These are phyloP conservation scores for Anoplophora glabripennis DNA, from an alignment of 1,140 invertebrate genomes.

Conservation along the genomic window DNA sequence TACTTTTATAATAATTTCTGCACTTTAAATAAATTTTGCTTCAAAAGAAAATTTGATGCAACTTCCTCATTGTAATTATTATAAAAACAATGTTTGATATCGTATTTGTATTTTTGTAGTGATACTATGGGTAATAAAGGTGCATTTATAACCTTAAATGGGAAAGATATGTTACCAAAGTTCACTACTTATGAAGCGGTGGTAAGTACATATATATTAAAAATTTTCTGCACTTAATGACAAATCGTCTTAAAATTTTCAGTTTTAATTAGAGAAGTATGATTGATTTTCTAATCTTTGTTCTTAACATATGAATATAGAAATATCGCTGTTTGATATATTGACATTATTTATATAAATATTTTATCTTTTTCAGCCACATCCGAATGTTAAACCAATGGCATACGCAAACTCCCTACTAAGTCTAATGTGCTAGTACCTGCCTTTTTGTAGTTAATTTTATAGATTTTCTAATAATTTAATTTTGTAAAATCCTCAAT, in stretches of 20 bases:
- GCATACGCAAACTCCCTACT: constrained; percentile 82
- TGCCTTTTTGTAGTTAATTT: constrained; percentile 38
- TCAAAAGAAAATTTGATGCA: too few relatives aligned
- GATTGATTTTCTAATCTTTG: too few relatives aligned
- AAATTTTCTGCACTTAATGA: too few relatives aligned
- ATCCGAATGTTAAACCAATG: constrained; percentile 97
- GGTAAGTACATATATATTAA: constrained; percentile 59
- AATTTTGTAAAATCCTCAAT: not conserved
- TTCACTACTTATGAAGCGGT: constrained; percentile 92
- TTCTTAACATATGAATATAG: too few relatives aligned
- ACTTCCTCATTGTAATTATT: too few relatives aligned
- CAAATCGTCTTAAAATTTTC: too few relatives aligned
- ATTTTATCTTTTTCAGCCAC: constrained; percentile 71
- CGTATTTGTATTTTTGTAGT: constrained; percentile 60
- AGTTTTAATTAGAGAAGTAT: too few relatives aligned
- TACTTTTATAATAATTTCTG: too few relatives aligned
- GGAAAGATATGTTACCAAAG: constrained; percentile 85
- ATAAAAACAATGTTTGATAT: constrained; percentile 5
- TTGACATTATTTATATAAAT: constrained; percentile 1
- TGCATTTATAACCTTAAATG: constrained; percentile 93
- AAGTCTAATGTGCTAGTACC: constrained; percentile 60
- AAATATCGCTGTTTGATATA: too few relatives aligned
- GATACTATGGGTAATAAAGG: constrained; percentile 99
- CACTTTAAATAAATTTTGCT: too few relatives aligned
- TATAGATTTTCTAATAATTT: constrained; percentile 12